These are phyloP conservation scores for Brotula barbata DNA, from an alignment of 2,797 vertebrate species.

Conservation along the genomic window DNA sequence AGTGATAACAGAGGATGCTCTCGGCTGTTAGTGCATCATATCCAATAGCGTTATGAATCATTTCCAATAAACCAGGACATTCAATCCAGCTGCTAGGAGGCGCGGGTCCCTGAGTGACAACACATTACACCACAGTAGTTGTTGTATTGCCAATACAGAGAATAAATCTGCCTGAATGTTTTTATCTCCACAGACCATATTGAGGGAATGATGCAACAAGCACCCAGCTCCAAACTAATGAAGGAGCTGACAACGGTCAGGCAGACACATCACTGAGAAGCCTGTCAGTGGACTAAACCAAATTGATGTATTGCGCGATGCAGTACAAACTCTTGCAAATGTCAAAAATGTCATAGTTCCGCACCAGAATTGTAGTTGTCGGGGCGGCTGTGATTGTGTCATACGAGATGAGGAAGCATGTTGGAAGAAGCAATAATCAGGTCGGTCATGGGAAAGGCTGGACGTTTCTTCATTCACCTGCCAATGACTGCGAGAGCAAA, in stretches of 20 bases:
- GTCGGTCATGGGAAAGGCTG: conserved; percentile 9
- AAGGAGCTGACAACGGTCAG: conserved; percentile 53
- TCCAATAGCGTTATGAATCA: conserved; percentile 71
- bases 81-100: conserved; percentile 51
- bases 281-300: conserved; percentile 38
- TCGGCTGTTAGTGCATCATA: conserved; percentile 66
- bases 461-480: conserved; percentile 17
- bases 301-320: conserved; percentile 40
- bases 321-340: conserved; percentile 29
- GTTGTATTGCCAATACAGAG: conserved; percentile 44
- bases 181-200: conserved; percentile 70
- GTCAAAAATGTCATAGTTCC: conserved; percentile 18
- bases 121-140: conserved; percentile 35
- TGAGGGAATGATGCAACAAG: conserved; percentile 54
- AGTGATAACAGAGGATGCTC: conserved; percentile 69
- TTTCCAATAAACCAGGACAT: conserved; percentile 62
- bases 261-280: conserved; percentile 46
- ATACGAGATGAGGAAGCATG: conserved; percentile 24
- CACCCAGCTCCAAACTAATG: conserved; percentile 58
- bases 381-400: conserved; percentile 32
- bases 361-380: conserved; percentile 13
- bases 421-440: conserved; percentile 19
- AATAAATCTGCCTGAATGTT: conserved; percentile 57
- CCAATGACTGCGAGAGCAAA: not conserved
- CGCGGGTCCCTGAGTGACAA: conserved; percentile 48